These are phyloP conservation scores for Listronotus oregonensis DNA, from an alignment of 1,140 invertebrate species.

Conservation along the genomic window DNA sequence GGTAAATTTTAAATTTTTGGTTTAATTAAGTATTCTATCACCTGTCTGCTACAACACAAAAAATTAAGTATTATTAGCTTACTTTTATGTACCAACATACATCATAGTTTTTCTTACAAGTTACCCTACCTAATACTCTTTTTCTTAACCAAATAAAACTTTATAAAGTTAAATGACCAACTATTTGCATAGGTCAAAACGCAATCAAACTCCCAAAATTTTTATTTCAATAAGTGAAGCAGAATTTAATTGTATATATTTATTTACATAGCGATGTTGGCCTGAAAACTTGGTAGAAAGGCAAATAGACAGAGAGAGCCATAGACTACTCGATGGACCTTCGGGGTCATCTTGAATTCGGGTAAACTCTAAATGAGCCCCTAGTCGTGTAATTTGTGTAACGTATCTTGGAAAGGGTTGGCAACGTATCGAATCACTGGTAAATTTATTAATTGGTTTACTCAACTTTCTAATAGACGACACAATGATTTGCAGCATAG, in stretches of 20 bases:
- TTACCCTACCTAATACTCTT: no score
- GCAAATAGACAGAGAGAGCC: neutral
- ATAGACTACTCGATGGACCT: neutral
- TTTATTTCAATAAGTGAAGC: neutral
- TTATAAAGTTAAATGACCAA: no score
- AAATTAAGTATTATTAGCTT: no score
- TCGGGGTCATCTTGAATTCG: constrained; percentile 3
- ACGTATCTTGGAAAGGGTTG: constrained; percentile 15
- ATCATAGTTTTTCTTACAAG: no score
- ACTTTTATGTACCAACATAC: no score
- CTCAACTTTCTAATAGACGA: constrained; percentile 6
- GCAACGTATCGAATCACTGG: constrained; percentile 13
- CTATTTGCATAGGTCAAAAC: no score
- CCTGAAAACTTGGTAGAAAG: constrained; percentile 2
- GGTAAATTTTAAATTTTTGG: no score
- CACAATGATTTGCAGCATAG: neutral
- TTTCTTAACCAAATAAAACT: no score
- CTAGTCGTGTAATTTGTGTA: constrained; percentile 17
- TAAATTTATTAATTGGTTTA: constrained; percentile 22
- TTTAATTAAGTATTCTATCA: no score
- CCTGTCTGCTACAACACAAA: no score
- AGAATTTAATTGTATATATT: constrained; percentile 1
- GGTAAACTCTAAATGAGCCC: constrained; percentile 20
- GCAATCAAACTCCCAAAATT: no score
- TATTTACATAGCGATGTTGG: neutral